Percentiles rank a stretch among this genome's conserved stretches.
These are phyloP conservation scores for Gymnodraco acuticeps DNA, from an alignment of 2,797 vertebrate species.

Conservation along the genomic window DNA sequence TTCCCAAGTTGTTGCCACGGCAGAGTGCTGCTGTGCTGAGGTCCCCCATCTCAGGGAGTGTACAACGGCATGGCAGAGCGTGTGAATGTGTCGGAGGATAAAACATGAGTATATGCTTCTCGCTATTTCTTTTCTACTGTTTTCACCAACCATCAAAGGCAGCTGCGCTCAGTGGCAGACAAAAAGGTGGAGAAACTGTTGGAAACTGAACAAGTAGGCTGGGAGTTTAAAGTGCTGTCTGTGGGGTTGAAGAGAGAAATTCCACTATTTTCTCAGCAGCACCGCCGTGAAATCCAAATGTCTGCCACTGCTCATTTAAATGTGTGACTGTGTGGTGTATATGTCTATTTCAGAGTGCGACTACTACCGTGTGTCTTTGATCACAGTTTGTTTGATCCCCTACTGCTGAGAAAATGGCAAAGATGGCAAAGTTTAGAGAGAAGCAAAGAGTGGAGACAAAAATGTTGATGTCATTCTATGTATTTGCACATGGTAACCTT, in stretches of 20 bases:
- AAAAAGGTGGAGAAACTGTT: constrained; percentile 67
- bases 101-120: constrained; percentile 50
- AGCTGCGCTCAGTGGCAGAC: constrained; percentile 51
- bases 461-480: no score
- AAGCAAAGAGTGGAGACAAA: constrained; percentile 1
- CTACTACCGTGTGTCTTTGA: constrained; percentile 43
- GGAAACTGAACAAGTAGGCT: constrained; percentile 68
- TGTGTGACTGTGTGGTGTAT: constrained; percentile 39
- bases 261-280: constrained; percentile 49
- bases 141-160: constrained; percentile 66
- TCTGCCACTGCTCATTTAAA: constrained; percentile 58
- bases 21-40: constrained; percentile 47
- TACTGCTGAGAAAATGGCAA: constrained; percentile 36
- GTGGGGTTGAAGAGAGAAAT: constrained; percentile 59
- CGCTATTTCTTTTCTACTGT: constrained; percentile 51
- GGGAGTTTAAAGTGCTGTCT: constrained; percentile 68
- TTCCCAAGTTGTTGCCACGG: constrained; percentile 55
- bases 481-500: no score
- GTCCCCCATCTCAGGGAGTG: constrained; percentile 50
- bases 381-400: constrained; percentile 54
- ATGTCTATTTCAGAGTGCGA: constrained; percentile 33
- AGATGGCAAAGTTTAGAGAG: constrained; percentile 22
- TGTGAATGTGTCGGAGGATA: constrained; percentile 63
- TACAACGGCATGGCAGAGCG: constrained; percentile 37
- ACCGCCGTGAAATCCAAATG: constrained; percentile 20